Evolutionary conservation across 92 coral and sea anemone species (phyloP), one percentile per base, ranked within the genome.

Genomic region (Parazoanthus atlanticus): DNA sequence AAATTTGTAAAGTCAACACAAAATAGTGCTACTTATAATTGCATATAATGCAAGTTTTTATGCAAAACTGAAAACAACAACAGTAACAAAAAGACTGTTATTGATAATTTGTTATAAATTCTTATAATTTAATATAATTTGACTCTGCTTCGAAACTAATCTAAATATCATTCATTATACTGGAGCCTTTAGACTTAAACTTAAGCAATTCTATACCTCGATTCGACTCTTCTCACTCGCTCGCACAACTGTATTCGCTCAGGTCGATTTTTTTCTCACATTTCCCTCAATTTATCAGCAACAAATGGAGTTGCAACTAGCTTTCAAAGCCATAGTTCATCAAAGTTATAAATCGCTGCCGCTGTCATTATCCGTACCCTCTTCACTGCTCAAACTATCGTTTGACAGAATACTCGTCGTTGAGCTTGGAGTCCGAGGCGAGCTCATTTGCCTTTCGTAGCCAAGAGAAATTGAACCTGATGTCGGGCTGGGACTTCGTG

Each of bases 341-440:
- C 28, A 82, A 3, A 65, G 52, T 67, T 84, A 84, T 49, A 84
- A 69, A 70, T 84, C 87, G 41, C 78, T 84, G 6, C 87, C 87
- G 32, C 87, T 84, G n/a, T 84, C 87, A 10, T 84, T 84, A 3
- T 84, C 85, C 1, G 85, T 81, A 26, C 85, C 96, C 28, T 82
- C 93, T 90, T 92, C 97, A 40, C 93, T 80, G 54, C 94, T 96
- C 46, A 96, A 69, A 86, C 99, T 97, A 26, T 95, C 94, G 40
- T 93, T 95, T 0, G 99, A 97, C 15, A 97, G 76, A 9, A 94
- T 94, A 47, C 99, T 97, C 0, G 99, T 94, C 0, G 99, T 94
- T 4, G 99, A 97, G 64, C 99, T 77, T 3, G 88, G 80, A 6
- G 64, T 73, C n/a, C 74, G 81, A 29, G 93, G 81, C 8, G 92